Percentiles rank a stretch among this genome's conserved stretches.
Conservation (phyloP, 2,113 vertebrate genomes). For the Rhea pennata region DNA sequence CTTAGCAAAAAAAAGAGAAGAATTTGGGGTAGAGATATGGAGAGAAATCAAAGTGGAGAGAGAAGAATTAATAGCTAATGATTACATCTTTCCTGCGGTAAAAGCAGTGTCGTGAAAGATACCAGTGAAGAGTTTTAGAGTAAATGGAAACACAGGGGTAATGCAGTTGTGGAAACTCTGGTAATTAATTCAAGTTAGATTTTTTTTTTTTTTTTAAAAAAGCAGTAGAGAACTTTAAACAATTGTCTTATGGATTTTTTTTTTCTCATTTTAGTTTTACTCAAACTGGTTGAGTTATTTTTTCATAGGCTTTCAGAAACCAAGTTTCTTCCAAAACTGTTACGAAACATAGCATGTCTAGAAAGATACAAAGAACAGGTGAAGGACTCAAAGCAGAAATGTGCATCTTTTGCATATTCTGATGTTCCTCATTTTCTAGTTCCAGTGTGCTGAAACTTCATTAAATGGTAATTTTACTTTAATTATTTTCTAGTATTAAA, state of each 20-base stretch:
- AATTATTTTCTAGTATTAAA: neutral
- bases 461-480: neutral
- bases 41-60: neutral
- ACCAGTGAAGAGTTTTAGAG: neutral
- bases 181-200: neutral
- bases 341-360: neutral
- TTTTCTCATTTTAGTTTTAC: neutral
- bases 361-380: neutral
- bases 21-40: neutral
- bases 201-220: no score
- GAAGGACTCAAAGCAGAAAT: neutral
- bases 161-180: neutral
- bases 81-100: neutral
- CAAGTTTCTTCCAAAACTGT: neutral
- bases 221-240: neutral
- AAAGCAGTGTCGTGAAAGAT: neutral
- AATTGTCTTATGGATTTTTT: neutral
- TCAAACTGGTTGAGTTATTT: neutral
- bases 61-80: neutral
- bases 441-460: neutral
- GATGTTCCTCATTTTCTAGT: neutral
- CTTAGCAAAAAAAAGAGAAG: neutral
- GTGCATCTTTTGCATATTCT: no score
- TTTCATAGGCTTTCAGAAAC: neutral
- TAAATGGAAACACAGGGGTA: neutral